Evolutionary conservation across 2,797 vertebrate species (phyloP), one percentile per base, ranked within the genome.

Genomic region (Sciaenops ocellatus): DNA sequence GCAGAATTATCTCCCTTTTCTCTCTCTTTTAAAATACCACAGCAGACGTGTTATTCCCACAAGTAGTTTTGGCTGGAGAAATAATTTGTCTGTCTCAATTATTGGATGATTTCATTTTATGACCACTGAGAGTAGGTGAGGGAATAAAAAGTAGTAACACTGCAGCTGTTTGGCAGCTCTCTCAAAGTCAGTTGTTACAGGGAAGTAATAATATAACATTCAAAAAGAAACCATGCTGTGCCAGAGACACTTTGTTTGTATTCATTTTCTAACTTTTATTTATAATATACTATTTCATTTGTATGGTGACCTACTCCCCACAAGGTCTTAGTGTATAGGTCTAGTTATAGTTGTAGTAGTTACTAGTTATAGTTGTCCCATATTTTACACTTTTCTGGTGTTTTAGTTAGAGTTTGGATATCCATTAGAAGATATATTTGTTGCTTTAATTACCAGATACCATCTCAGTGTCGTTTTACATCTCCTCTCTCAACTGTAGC

Each of bases 151-250:
- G 3, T 3, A 54, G 42, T 2, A 69, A 17, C 64, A 41, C 16
- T 38, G 69, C 10, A 17, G 59, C 60, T 50, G 47, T 76, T 73
- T 55, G 30, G n/a, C 56, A 60, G 41, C 17, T 65, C 22, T 60
- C 26, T 74, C 15, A 68, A 69, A 46, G 20, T 51, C 20, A 34
- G 15, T 22, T 66, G n/a, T 55, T 24, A 74, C 5, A 51, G 52
- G 26, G 69, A 56, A 55, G 18, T 2, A 38, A 69, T 9, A n/a
- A 69, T 9, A n/a, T 18, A 13, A 56, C 18, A 38, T 28, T 48
- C 6, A 28, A 51, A 67, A 20, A 0, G 28, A 61, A 73, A 44
- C 13, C 51, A 28, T 17, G 46, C 47, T 52, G 73, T 64, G 60
- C 16, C 16, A 26, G 24, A 9, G 38, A 3, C 28, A 22, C 22